Evolutionary conservation across 2,797 vertebrate genomes (phyloP).

Genomic region (Lindbergichthys nudifrons): DNA sequence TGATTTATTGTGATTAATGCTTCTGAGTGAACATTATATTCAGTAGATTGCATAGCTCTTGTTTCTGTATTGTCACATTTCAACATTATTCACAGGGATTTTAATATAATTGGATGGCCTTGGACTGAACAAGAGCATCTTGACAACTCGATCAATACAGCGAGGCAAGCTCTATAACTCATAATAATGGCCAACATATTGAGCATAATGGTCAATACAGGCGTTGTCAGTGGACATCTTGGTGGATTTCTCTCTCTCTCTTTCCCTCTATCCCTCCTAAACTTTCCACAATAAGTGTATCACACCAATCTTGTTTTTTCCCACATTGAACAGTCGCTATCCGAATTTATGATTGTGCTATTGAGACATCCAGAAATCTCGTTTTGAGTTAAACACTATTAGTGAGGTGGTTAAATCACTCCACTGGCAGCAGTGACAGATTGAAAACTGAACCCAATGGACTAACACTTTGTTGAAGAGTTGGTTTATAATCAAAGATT

Average conservation of each 20-base stretch:
- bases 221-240: constrained; percentile 34
- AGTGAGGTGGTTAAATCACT: constrained; percentile 45
- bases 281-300: constrained; percentile 7
- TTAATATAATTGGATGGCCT: constrained; percentile 43
- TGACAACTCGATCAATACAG: constrained; percentile 48
- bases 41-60: background rate
- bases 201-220: constrained; percentile 36
- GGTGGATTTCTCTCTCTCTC: constrained; percentile 11
- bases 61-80: constrained; percentile 24
- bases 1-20: constrained; percentile 15
- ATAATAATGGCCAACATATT: constrained; percentile 58
- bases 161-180: constrained; percentile 42
- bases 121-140: constrained; percentile 42
- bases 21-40: constrained; percentile 11
- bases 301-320: background rate
- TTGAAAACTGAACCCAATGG: constrained; percentile 56
- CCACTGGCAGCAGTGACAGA: constrained; percentile 41
- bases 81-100: constrained; percentile 26
- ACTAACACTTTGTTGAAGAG: constrained; percentile 59
- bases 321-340: constrained; percentile 1
- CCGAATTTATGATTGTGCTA: constrained; percentile 8
- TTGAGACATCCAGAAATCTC: constrained; percentile 29
- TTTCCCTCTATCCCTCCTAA: background rate
- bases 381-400: constrained; percentile 22
- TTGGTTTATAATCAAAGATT: constrained; percentile 68